Percentiles rank a stretch among this genome's conserved stretches.
phyloP scores from a whole-genome alignment of 2,113 vertebrate species.

The Pyrgilauda ruficollis region DNA sequence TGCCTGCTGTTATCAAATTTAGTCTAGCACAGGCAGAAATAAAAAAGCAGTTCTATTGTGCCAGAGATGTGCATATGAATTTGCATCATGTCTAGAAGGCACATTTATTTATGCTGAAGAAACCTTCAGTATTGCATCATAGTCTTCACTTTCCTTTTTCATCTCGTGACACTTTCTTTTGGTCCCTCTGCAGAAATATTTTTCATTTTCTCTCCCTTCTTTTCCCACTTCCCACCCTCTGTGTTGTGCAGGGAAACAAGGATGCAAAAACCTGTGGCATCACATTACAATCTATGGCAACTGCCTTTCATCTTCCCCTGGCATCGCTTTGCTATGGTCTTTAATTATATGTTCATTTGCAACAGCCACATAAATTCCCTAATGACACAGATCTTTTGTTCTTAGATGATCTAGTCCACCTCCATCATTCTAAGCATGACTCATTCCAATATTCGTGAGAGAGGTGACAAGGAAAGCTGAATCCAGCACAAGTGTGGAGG shows the following conservation, averaged over 20 bases:
- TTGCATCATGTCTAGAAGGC: background rate
- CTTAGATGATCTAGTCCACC: background rate
- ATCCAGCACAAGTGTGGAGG: background rate
- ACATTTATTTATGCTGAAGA: background rate
- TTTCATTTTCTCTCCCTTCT: background rate
- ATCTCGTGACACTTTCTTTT: constrained; percentile 19
- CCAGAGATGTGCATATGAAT: background rate
- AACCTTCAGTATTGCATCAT: background rate
- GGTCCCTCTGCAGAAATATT: background rate
- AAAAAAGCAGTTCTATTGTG: background rate
- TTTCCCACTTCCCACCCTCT: background rate
- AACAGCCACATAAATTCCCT: background rate
- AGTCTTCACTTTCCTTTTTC: constrained; percentile 46
- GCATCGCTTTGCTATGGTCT: background rate
- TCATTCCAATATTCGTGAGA: background rate
- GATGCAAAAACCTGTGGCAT: constrained; percentile 33
- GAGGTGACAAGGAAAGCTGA: background rate
- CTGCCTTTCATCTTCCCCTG: background rate
- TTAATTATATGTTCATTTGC: background rate
- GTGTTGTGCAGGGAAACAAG: background rate
- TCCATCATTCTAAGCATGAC: background rate
- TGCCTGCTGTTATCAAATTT: background rate
- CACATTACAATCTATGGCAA: background rate
- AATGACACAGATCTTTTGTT: background rate
- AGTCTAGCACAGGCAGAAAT: background rate